Evolutionary conservation across 2,888 invertebrate genomes (phyloP).

Genomic region (Xanthorhoe designata): DNA sequence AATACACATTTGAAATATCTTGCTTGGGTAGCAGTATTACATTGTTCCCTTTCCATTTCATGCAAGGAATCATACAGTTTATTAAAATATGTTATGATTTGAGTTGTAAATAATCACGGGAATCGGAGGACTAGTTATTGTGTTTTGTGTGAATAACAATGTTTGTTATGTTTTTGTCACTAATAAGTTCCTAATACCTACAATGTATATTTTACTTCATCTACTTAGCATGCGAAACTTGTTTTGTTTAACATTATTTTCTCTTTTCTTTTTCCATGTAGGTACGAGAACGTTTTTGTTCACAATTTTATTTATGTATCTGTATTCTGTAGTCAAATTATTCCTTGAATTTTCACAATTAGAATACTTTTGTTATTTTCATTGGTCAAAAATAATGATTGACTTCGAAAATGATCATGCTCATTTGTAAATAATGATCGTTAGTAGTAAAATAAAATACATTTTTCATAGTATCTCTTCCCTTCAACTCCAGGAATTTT

Average conservation of each 20-base stretch:
- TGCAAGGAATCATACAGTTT: conserved; percentile 21
- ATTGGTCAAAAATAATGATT: background rate
- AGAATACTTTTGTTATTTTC: background rate
- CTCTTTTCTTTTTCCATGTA: background rate
- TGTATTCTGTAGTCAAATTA: background rate
- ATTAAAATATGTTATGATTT: conserved; percentile 8
- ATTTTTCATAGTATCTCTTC: no score
- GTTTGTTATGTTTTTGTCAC: conserved; percentile 61
- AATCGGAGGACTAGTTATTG: conserved; percentile 24
- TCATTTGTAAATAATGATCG: no score
- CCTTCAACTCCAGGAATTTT: no score
- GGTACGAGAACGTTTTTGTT: background rate
- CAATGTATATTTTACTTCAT: conserved; percentile 43
- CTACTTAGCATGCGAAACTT: conserved; percentile 53
- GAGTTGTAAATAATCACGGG: conserved; percentile 47
- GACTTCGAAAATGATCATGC: no score
- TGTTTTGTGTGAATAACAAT: conserved; percentile 56
- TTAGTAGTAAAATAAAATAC: no score
- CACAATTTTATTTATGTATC: background rate
- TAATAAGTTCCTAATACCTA: conserved; percentile 48
- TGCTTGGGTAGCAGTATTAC: conserved; percentile 29
- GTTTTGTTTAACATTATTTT: conserved; percentile 9
- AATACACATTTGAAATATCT: conserved; percentile 5
- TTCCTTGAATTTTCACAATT: background rate
- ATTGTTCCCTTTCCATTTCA: conserved; percentile 35